Percentiles rank a stretch among this genome's conserved stretches.
Conservation (phyloP, 1,140 invertebrate genomes). For the Eurosta solidaginis region DNA sequence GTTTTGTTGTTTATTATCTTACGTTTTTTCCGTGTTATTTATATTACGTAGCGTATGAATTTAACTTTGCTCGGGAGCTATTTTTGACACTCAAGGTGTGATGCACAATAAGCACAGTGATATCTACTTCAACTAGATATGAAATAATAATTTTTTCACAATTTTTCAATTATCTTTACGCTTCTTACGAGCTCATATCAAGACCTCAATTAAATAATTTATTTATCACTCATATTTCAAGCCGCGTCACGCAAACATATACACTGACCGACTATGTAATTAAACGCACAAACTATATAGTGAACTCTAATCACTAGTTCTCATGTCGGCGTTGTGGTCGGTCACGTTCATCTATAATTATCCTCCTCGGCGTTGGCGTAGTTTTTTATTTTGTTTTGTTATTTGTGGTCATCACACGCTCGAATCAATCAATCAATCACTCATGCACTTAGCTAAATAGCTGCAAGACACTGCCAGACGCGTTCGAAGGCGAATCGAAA, state of each 20-base stretch:
- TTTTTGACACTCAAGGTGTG: no score
- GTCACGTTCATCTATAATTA: background rate
- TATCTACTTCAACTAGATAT: no score
- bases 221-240: background rate
- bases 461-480: background rate
- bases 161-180: no score
- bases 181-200: no score
- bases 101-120: no score
- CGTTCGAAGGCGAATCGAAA: constrained; percentile 29
- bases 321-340: background rate
- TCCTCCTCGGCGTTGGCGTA: background rate
- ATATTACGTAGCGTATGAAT: no score
- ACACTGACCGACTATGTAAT: background rate
- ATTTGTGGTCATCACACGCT: background rate
- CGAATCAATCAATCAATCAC: constrained; percentile 12
- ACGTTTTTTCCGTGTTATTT: no score
- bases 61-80: no score
- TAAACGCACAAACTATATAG: background rate
- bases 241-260: background rate
- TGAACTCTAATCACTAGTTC: background rate
- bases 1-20: no score
- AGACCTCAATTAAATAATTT: background rate
- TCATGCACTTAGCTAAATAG: background rate
- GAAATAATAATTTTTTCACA: no score
- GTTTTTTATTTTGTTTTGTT: background rate